A percentile compares a stretch with the other conserved stretches of the same genome.
Evolutionary conservation across 2,797 vertebrate species (phyloP).

Genomic region (Brachymystax lenok): DNA sequence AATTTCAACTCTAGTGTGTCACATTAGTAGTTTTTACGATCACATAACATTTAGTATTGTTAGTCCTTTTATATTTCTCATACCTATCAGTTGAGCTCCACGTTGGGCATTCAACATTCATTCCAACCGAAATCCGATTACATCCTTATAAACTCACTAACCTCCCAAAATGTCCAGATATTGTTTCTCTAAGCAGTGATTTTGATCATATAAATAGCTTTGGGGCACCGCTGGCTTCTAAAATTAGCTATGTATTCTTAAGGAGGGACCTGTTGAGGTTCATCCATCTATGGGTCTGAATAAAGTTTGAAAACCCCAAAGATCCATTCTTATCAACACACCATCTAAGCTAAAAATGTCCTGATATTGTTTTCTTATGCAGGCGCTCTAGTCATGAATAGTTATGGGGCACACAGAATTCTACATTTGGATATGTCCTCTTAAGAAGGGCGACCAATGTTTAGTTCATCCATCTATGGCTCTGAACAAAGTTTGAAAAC

Average conservation of each 20-base stretch:
- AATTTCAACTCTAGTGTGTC: no score
- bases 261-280: not conserved
- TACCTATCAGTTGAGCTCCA: not conserved
- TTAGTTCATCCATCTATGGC: not conserved
- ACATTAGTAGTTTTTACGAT: no score
- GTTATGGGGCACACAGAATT: not conserved
- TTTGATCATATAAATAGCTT: not conserved
- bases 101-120: not conserved
- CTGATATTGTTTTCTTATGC: not conserved
- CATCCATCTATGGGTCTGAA: not conserved
- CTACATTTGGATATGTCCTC: not conserved
- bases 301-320: not conserved
- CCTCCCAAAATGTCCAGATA: not conserved
- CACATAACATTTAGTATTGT: no score
- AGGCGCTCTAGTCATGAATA: not conserved
- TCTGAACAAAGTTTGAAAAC: not conserved
- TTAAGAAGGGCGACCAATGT: not conserved
- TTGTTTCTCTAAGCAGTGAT: not conserved
- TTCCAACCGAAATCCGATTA: slow-evolving; percentile 1
- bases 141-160: not conserved
- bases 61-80: not conserved
- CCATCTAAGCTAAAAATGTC: not conserved
- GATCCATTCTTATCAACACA: not conserved
- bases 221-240: not conserved
- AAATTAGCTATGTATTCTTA: not conserved